Evolutionary conservation across 2,797 vertebrate species (phyloP).

Genomic region (Rhinichthys osculus): DNA sequence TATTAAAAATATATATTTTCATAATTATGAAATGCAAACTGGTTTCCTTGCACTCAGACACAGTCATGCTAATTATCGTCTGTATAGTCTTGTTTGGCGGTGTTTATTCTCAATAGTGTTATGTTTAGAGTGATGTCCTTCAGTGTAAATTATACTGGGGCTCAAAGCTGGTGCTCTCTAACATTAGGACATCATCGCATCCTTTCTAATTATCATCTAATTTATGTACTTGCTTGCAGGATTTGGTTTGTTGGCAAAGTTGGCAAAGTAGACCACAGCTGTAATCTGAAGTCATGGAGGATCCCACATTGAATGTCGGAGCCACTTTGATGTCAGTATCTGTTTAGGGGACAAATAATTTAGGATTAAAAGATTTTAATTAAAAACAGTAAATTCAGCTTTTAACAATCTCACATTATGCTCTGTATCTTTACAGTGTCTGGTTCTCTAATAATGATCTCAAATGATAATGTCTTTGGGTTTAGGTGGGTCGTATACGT

Average conservation of each 20-base stretch:
- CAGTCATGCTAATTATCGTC: not conserved
- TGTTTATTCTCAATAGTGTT: slow-evolving; percentile 7
- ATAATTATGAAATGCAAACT: not conserved
- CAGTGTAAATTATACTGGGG: slow-evolving; percentile 17
- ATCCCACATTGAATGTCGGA: not conserved
- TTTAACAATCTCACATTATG: not conserved
- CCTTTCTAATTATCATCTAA: slow-evolving; percentile 40
- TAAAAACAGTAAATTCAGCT: not conserved
- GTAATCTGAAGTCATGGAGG: not conserved
- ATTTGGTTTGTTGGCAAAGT: slow-evolving; percentile 12
- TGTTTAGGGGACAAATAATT: not conserved
- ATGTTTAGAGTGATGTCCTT: slow-evolving; percentile 27
- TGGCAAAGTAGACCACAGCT: not conserved
- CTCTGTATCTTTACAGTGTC: not conserved
- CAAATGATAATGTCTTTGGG: not conserved
- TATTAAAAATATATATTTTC: not conserved
- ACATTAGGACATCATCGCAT: slow-evolving; percentile 8
- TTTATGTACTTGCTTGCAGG: slow-evolving; percentile 29
- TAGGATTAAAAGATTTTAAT: not conserved
- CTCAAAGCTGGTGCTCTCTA: slow-evolving; percentile 27
- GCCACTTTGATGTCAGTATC: not conserved
- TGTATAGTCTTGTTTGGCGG: slow-evolving; percentile 33
- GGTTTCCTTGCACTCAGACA: not conserved
- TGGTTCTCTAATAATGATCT: not conserved
- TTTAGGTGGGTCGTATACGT: not conserved